Evolutionary conservation across 2,113 vertebrate species (phyloP).

Genomic region (Pluvialis apricaria): DNA sequence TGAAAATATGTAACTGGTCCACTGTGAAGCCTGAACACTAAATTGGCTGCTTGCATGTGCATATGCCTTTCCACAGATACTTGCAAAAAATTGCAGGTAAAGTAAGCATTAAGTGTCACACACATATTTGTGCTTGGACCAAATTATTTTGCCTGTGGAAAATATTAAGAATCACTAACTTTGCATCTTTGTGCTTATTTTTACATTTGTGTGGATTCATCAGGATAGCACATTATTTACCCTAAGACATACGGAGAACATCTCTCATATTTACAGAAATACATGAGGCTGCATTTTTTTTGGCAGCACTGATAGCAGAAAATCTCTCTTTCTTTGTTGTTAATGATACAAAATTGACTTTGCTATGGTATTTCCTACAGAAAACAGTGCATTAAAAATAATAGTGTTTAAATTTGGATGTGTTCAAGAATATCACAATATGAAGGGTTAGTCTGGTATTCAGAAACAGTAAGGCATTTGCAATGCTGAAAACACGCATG

Average conservation of each 20-base stretch:
- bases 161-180: neutral
- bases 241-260: neutral
- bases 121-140: neutral
- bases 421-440: neutral
- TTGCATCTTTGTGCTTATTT: neutral
- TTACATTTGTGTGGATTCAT: neutral
- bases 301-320: conserved; percentile 21
- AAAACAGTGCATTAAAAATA: conserved; percentile 46
- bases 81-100: neutral
- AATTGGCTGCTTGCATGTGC: neutral
- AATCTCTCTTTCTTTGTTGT: conserved; percentile 7
- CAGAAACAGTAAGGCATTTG: neutral
- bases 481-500: neutral
- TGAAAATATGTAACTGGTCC: neutral
- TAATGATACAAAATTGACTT: conserved; percentile 31
- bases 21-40: neutral
- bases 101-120: neutral
- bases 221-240: conserved; percentile 4
- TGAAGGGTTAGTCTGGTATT: neutral
- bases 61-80: neutral
- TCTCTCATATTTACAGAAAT: conserved; percentile 23
- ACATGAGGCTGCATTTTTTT: conserved; percentile 21
- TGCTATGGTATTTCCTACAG: conserved; percentile 13
- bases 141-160: neutral
- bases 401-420: conserved; percentile 10